Conservation (phyloP, 2,888 invertebrate species). For the Pegoplata infirma region DNA sequence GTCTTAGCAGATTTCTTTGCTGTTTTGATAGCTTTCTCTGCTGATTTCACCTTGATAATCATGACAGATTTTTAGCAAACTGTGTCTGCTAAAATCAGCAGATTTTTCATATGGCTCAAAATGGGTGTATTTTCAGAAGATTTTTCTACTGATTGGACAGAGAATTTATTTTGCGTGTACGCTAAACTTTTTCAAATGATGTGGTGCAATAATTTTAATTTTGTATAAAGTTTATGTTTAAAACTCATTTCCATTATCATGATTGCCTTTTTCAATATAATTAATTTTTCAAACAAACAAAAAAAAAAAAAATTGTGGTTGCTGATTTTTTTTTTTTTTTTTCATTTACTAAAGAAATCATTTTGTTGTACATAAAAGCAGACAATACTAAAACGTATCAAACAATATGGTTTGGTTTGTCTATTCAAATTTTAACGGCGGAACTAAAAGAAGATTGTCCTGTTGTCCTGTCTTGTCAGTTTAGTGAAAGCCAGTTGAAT, state of each 20-base stretch:
- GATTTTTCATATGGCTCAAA: too few relatives aligned
- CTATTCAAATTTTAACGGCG: background rate
- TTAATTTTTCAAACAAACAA: conserved; percentile 22
- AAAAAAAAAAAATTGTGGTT: background rate
- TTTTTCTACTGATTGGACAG: too few relatives aligned
- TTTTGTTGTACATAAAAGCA: background rate
- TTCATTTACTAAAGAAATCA: background rate
- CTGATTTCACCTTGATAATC: too few relatives aligned
- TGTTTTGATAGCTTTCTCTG: too few relatives aligned
- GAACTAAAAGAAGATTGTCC: background rate
- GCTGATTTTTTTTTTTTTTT: conserved; percentile 1
- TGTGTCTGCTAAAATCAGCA: too few relatives aligned
- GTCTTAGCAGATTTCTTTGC: too few relatives aligned
- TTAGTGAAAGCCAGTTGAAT: background rate
- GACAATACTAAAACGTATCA: background rate
- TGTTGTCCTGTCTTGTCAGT: too few relatives aligned
- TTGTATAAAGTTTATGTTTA: background rate
- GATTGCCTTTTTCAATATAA: conserved; percentile 28
- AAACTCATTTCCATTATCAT: conserved; percentile 38
- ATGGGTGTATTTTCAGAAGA: too few relatives aligned
- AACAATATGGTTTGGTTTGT: background rate
- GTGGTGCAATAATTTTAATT: too few relatives aligned
- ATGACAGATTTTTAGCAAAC: too few relatives aligned
- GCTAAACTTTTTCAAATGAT: too few relatives aligned
- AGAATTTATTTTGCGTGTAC: too few relatives aligned